Evolutionary conservation across 2,797 vertebrate species (phyloP), one percentile per base, ranked within the genome.

Genomic region (Spondyliosoma cantharus): DNA sequence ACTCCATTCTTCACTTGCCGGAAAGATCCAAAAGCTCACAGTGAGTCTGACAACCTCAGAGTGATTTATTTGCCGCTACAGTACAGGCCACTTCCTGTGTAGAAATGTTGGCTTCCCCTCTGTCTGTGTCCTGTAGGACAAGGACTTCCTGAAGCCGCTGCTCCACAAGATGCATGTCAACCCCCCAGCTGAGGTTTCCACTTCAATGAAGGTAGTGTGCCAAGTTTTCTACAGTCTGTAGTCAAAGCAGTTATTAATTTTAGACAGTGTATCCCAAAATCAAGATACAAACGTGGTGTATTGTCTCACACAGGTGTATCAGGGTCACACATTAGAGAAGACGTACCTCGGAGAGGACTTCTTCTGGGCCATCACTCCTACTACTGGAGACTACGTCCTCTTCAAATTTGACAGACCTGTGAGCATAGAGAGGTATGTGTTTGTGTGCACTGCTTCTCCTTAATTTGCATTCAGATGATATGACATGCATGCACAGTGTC

Each of bases 21-120:
- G 98, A 79, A 99, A 99, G 94, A 97, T 99, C 81, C 98, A 99
- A 90, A 99, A 98, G 84, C 97, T 99, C 77, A 99, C 97, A 75
- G 98, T 99, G 89, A 94, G 94, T 93, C 64, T 66, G 19, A 3
- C 5, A 0, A 27, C 20, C 17, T 61, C 22, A 7, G n/a, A 1
- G 15, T 25, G 7, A 7, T 64, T 81, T 20, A 27, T 65, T 69
- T 61, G 2, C n/a, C 15, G 29, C 58, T 15, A 42, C 13, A 25
- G 52, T 24, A 29, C 15, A 71, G 6, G 60, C 63, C 2, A 6
- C 56, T 74, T 87, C 84, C 81, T 75, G 74, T 67, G 46, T 60
- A n/a, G 22, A 82, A 58, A 81, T 52, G 8, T 19, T 58, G 22
- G 24, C 75, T 62, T 80, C 57, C 59, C 27, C 15, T 80, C 43